These are phyloP conservation scores for Daubentonia madagascariensis DNA, from an alignment of 2,113 vertebrate species.

Conservation along the genomic window DNA sequence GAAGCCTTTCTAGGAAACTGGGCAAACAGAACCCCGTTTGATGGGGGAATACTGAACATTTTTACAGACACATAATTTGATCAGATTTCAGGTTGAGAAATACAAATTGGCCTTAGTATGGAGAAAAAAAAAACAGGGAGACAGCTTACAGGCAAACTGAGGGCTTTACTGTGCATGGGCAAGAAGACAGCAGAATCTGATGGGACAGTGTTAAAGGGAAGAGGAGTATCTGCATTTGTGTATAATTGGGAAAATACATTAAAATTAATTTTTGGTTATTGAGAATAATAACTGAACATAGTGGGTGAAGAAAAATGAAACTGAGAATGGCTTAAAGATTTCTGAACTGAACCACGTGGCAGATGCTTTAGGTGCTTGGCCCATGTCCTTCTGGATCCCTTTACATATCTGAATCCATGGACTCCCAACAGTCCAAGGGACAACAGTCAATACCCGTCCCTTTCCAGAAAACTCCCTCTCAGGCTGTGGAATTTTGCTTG, in stretches of 20 bases:
- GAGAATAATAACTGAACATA: background rate
- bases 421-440: background rate
- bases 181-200: background rate
- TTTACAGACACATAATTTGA: background rate
- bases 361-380: background rate
- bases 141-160: too few species aligned
- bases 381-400: too few species aligned
- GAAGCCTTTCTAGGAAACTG: background rate
- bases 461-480: too few species aligned
- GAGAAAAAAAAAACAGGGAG: background rate
- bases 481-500: background rate
- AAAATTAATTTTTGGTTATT: background rate
- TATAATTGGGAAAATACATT: background rate
- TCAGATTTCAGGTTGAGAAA: background rate
- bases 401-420: background rate
- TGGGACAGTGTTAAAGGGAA: too few species aligned
- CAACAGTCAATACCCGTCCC: background rate
- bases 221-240: background rate
- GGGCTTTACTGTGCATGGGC: background rate
- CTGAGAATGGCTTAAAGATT: background rate
- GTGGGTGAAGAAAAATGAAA: background rate
- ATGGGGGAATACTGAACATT: background rate
- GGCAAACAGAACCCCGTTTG: background rate
- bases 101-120: background rate
- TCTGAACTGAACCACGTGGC: background rate